Conservation (phyloP, 2,888 invertebrate genomes). For the Drosophila buzzatii region DNA sequence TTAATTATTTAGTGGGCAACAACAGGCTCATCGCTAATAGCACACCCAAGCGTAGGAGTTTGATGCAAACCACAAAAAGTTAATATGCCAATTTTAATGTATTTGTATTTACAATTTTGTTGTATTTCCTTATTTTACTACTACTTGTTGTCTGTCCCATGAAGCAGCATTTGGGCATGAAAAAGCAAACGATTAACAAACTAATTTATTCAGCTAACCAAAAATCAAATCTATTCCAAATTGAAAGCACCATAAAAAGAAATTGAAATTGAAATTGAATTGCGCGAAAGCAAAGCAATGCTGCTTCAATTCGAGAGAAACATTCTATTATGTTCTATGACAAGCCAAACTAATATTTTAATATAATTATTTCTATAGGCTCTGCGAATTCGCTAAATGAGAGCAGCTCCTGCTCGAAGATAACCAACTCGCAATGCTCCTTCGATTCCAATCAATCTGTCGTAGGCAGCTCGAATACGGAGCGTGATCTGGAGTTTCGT, state of each 20-base stretch:
- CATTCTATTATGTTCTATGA: background rate
- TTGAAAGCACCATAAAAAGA: constrained; percentile 20
- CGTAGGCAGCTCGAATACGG: constrained; percentile 84
- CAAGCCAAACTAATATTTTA: constrained; percentile 4
- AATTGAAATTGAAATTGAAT: constrained; percentile 19
- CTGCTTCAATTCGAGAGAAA: constrained; percentile 65
- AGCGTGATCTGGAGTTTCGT: constrained; percentile 81
- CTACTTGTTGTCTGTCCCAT: constrained; percentile 53
- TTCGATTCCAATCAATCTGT: constrained; percentile 85
- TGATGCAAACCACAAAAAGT: constrained; percentile 83
- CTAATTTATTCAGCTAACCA: constrained; percentile 13
- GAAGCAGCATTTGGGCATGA: constrained; percentile 69
- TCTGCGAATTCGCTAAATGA: constrained; percentile 85
- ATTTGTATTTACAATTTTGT: constrained; percentile 29
- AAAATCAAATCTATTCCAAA: constrained; percentile 35
- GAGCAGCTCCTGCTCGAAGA: constrained; percentile 85
- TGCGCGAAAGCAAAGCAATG: constrained; percentile 37
- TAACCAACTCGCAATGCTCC: constrained; percentile 84
- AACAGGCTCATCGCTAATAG: constrained; percentile 83
- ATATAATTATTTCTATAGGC: constrained; percentile 70
- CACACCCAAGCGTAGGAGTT: constrained; percentile 83
- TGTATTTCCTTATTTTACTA: background rate
- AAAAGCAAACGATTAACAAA: constrained; percentile 8
- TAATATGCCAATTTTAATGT: constrained; percentile 80
- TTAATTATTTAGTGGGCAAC: constrained; percentile 70